Base-by-base conservation (phyloP, 2,113 vertebrate species). In the Excalfactoria chinensis region DNA sequence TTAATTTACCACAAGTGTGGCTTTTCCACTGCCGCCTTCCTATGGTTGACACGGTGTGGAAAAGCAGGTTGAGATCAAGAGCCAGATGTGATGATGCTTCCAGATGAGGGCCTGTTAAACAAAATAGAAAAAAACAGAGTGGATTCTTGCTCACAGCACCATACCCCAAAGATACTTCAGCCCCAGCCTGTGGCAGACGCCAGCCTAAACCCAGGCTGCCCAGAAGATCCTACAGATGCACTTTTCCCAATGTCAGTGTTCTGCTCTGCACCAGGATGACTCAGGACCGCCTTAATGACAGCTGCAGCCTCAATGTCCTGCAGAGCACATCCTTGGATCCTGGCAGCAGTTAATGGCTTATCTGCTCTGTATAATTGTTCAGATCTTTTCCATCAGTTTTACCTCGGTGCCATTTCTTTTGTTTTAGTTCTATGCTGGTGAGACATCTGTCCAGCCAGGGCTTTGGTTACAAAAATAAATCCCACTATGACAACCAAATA, bases 311-410 rank as follows among this genome's bases (percentile, higher is more conserved):
- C 2, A 72, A 75, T 48, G 73, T 90, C 43, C 66, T 81, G 84
- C 86, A 94, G 81, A 92, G 20, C 62, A 26, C 62, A 71, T 86
- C 56, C 46, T 84, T 86, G 86, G 73, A 41, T 77, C 37, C 48
- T 6, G 0, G 69, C 21, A 93, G 81, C 63, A 93, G 70, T 53
- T 88, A 92, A 93, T 84, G 80, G 43, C n/a, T 92, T 92, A 84
- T 95, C 73, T 94, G 53, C 32, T 84, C 51, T 64, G 17, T 86
- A 5, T 78, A 81, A 94, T 90, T 81, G 66, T 46, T 84, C 60
- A 74, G 35, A 84, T 94, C 56, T 74, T 93, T 86, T 79, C 51
- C 49, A 73, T 92, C 63, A 53, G 48, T 66, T 93, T 93, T 77
- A 62, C 73, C 59, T 37, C 75, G 51, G 22, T 71, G 70, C 34